These are phyloP conservation scores for Syngnathus floridae DNA, from an alignment of 2,113 vertebrate genomes.

Conservation along the genomic window DNA sequence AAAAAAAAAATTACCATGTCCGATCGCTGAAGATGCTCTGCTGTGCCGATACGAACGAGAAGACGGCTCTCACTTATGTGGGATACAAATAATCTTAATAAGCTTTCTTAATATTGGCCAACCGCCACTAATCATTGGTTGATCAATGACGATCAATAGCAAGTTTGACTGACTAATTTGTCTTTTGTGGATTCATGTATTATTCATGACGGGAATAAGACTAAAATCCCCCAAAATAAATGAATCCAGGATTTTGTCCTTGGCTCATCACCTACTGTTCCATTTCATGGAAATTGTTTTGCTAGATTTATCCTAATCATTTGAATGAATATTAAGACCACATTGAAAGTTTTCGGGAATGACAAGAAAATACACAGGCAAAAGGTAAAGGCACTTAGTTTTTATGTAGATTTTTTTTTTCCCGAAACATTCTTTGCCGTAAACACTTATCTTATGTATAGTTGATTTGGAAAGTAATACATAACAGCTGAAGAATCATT, in stretches of 20 bases:
- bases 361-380: constrained; percentile 13
- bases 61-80: neutral
- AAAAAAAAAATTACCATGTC: constrained; percentile 23
- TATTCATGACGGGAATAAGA: too few species aligned
- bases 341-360: neutral
- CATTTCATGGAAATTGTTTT: too few species aligned
- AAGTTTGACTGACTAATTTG: too few species aligned
- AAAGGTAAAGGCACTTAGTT: constrained; percentile 52
- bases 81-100: too few species aligned
- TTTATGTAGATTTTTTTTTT: constrained; percentile 47
- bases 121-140: too few species aligned
- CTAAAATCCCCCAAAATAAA: too few species aligned
- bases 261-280: too few species aligned
- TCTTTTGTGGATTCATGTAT: too few species aligned
- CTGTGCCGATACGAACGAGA: neutral
- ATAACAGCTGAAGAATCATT: constrained; percentile 53
- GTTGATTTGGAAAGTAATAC: constrained; percentile 31
- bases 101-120: neutral
- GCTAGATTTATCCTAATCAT: too few species aligned
- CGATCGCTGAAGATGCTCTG: neutral
- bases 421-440: constrained; percentile 42
- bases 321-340: too few species aligned
- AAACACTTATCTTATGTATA: constrained; percentile 39
- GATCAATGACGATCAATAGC: too few species aligned
- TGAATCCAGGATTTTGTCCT: too few species aligned